Evolutionary conservation across 2,113 vertebrate genomes (phyloP).

Genomic region (Solea senegalensis): DNA sequence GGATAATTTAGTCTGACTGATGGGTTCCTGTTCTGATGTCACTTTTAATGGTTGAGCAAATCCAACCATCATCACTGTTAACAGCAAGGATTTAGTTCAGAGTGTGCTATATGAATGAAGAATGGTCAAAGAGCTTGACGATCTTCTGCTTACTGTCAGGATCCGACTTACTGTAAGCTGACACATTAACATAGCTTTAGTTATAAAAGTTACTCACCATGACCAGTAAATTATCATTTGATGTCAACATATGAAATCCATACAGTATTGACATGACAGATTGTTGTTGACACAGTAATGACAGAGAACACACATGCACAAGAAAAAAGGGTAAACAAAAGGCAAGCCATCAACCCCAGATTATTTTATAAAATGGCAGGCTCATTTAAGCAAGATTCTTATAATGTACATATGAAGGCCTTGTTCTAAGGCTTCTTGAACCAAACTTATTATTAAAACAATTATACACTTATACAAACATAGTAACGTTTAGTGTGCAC

Average conservation of each 20-base stretch:
- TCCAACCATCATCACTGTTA: constrained; percentile 1
- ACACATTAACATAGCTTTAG: neutral
- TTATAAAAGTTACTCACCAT: neutral
- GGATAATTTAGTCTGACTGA: constrained; percentile 14
- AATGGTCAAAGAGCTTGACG: too few relatives aligned
- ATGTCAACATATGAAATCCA: neutral
- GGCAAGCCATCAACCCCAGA: too few relatives aligned
- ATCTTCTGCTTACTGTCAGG: too few relatives aligned
- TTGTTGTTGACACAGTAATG: neutral
- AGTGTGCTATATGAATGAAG: neutral
- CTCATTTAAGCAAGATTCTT: too few relatives aligned
- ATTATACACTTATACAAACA: neutral
- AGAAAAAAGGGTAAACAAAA: neutral
- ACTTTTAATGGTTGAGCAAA: constrained; percentile 14
- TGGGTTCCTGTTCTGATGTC: constrained; percentile 12
- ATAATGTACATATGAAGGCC: too few relatives aligned
- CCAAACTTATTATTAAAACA: too few relatives aligned
- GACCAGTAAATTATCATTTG: neutral
- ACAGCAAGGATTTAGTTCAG: neutral
- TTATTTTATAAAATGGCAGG: too few relatives aligned
- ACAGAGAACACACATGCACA: neutral
- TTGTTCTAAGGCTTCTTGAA: too few relatives aligned
- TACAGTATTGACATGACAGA: neutral
- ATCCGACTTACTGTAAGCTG: neutral
- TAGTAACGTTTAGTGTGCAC: neutral